Evolutionary conservation across 2,888 invertebrate species (phyloP), one percentile per base, ranked within the genome.

Genomic region (Tetrapedia diversipes): DNA sequence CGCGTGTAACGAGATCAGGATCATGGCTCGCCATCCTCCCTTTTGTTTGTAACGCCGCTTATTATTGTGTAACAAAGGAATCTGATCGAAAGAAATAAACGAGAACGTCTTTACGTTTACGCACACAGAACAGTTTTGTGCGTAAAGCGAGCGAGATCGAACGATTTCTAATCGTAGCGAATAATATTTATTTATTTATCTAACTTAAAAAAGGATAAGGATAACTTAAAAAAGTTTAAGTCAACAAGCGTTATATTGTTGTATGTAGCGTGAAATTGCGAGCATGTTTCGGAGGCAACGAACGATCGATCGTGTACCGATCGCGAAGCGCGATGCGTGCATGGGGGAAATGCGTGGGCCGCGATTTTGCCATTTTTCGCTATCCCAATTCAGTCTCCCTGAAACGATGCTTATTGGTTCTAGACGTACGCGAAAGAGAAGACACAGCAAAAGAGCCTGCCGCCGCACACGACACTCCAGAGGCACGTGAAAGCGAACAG

Each of bases 401-500:
- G 49, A 56, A 75, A 59, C 19, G 56, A 16, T 59, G 53, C 24
- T 59, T 53, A 59, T 75, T 75, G 57, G 11, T 64, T 90, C 90
- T 64, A 93, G 92, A 92, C 90, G 79, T 92, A 92, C 79, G 89
- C 90, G 51, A 90, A 90, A 75, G 92, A 92, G 82, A 92, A 92
- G 84, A 86, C 85, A 69, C 89, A 89, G 76, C 89, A 94, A 49
- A 94, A 94, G 73, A 94, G 94, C 83, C 93, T 94, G 82, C 94
- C 95, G 22, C 94, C 96, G 78, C 96, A 96, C 91, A 96, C 96
- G 75, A 96, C 96, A 60, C 93, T 97, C 68, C 97, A 97, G 91
- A 94, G 96, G 89, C 95, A 96, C 85, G 95, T 96, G 80, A 93
- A 93, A 87, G 94, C 94, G 54, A 94, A 95, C 85, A 93, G 94